Evolutionary conservation across 2,888 invertebrate species (phyloP).

Genomic region (Melanostoma mellinum): DNA sequence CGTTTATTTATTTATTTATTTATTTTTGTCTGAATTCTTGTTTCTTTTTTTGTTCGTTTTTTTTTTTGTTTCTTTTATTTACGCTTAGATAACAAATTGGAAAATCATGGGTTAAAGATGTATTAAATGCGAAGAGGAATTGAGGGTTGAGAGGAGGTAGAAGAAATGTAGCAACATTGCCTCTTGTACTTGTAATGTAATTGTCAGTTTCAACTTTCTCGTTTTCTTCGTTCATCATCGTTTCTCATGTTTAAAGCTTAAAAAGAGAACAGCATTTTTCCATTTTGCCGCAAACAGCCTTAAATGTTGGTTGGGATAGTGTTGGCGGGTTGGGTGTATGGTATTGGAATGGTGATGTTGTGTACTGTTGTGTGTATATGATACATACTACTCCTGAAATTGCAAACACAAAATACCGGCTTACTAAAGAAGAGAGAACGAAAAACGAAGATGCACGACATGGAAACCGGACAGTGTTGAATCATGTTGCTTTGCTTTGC

Average conservation of each 20-base stretch:
- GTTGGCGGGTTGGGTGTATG: too few relatives aligned
- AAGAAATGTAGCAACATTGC: constrained; percentile 46
- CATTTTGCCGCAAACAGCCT: not conserved
- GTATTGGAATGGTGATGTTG: too few relatives aligned
- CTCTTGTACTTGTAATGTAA: constrained; percentile 34
- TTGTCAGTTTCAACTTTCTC: constrained; percentile 47
- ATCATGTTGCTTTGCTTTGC: too few relatives aligned
- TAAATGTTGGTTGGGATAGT: too few relatives aligned
- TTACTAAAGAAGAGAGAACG: too few relatives aligned
- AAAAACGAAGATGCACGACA: too few relatives aligned
- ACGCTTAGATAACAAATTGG: constrained; percentile 48
- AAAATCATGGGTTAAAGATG: constrained; percentile 2
- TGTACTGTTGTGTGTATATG: too few relatives aligned
- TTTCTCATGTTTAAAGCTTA: constrained; percentile 16
- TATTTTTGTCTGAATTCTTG: constrained; percentile 37
- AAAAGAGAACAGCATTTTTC: constrained; percentile 26
- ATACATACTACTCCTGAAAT: too few relatives aligned
- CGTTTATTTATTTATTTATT: constrained; percentile 53
- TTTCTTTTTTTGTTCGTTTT: not conserved
- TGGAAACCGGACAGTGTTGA: too few relatives aligned
- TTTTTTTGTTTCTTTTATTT: constrained; percentile 22
- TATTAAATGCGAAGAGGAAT: not conserved
- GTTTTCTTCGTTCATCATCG: constrained; percentile 30
- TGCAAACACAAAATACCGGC: too few relatives aligned
- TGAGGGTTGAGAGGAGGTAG: not conserved